Evolutionary conservation across 2,113 vertebrate species (phyloP), one percentile per base, ranked within the genome.

Genomic region (Epinephelus cyanopodus): DNA sequence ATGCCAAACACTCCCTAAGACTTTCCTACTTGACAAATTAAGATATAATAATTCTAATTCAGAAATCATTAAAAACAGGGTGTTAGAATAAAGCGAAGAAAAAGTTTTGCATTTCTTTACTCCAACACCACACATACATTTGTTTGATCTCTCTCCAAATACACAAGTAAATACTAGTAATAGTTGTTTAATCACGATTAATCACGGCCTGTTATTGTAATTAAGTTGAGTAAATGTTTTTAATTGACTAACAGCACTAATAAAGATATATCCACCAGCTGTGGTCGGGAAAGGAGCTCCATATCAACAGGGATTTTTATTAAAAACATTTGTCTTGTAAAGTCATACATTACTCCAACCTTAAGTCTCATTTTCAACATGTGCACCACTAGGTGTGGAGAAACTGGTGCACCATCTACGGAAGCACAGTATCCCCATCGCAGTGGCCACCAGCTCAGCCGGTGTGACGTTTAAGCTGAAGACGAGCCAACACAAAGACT

Each of bases 391-490:
- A 92, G 91, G 98, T 9, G 97, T 96, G 61, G 94, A 96, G 79
- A 96, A 89, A 52, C 93, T 99, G 54, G 83, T 99, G 65, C 83
- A 0, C 19, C 97, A 99, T 80, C 95, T 99, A 48, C 86, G 76
- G 19, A 92, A 94, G 50, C 95, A 97, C 60, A 29, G 10, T 0
- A 76, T 99, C 47, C 98, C 97, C 47, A 94, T 96, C 0, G 97
- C 97, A 0, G 96, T 99, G 82, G 97, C 96, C 33, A 98, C 95
- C 77, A 98, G 98, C 91, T 98, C 98, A 0, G 84, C 91, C 0
- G 25, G 88, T 0, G 25, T 1, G 0, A 94, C 97, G 9, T 99
- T 96, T 85, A 45, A 92, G 47, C 33, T 90, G 81, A 99, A 99
- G 94, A 97, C 95, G 13, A 84, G 84, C 48, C 90, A 25, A 0